Percentiles rank a stretch among this genome's conserved stretches.
phyloP scores from a whole-genome alignment of 2,888 invertebrate species.

The Lasiommata megera region DNA sequence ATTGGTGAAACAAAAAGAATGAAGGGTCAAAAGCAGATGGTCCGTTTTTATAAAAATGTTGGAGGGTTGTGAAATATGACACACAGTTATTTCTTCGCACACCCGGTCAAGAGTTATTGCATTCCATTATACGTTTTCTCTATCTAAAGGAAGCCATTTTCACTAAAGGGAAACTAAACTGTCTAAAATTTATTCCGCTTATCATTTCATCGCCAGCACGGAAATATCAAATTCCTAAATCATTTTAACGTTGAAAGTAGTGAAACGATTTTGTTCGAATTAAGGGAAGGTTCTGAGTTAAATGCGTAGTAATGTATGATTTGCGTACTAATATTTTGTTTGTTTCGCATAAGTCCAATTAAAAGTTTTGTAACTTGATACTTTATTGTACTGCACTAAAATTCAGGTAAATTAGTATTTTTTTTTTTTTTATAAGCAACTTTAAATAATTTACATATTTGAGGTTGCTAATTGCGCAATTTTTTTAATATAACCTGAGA shows the following conservation, averaged over 20 bases:
- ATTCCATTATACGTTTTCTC: conserved; percentile 81
- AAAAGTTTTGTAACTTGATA: too few relatives aligned
- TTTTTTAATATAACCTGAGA: too few relatives aligned
- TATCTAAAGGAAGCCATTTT: conserved; percentile 81
- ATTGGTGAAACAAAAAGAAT: conserved; percentile 79
- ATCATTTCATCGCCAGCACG: conserved; percentile 56
- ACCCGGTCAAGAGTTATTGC: conserved; percentile 82
- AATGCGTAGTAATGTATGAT: too few relatives aligned
- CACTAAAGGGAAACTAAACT: conserved; percentile 75
- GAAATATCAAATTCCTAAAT: conserved; percentile 40
- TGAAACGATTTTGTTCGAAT: neutral
- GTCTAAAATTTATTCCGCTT: conserved; percentile 73
- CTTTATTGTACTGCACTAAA: too few relatives aligned
- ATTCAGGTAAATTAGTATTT: too few relatives aligned
- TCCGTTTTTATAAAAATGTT: conserved; percentile 81
- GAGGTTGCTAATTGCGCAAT: too few relatives aligned
- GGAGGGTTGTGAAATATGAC: conserved; percentile 82
- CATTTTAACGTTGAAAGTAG: conserved; percentile 26
- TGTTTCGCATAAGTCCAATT: too few relatives aligned
- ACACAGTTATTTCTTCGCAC: conserved; percentile 81
- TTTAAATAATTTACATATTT: too few relatives aligned
- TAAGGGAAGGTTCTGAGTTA: too few relatives aligned
- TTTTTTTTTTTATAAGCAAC: too few relatives aligned
- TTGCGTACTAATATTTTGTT: too few relatives aligned
- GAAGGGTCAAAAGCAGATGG: conserved; percentile 82